phyloP scores from a whole-genome alignment of 2,888 invertebrate species.

The Sphecodes monilicornis region DNA sequence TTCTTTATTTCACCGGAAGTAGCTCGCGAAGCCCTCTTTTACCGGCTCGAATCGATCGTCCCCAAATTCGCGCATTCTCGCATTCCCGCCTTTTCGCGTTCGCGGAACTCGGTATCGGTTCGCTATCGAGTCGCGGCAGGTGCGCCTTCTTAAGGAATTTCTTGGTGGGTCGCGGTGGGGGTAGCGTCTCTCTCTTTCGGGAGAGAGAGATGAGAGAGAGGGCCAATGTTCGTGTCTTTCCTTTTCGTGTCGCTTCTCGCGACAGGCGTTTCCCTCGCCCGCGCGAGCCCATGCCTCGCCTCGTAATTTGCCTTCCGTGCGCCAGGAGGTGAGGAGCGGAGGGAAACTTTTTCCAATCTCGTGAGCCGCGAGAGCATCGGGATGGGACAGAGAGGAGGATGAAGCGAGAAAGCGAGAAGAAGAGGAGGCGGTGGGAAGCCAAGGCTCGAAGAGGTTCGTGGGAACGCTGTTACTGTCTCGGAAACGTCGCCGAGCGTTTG shows the following conservation, averaged over 20 bases:
- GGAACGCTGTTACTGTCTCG: slow-evolving; percentile 55
- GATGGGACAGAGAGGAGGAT: neutral
- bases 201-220: neutral
- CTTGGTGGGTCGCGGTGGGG: neutral
- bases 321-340: neutral
- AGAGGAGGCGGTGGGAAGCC: slow-evolving; percentile 8
- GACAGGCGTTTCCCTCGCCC: neutral
- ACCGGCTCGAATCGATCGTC: neutral
- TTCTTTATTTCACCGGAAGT: slow-evolving; percentile 35
- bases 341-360: slow-evolving; percentile 63
- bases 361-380: slow-evolving; percentile 19
- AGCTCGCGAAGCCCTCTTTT: neutral
- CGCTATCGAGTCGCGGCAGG: slow-evolving; percentile 30
- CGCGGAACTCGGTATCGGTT: slow-evolving; percentile 23
- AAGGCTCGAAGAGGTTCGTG: slow-evolving; percentile 49
- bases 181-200: neutral
- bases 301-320: slow-evolving; percentile 54
- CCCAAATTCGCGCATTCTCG: slow-evolving; percentile 23
- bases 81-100: neutral
- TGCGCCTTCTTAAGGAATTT: slow-evolving; percentile 10
- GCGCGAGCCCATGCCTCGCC: neutral
- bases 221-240: neutral
- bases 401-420: neutral
- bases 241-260: slow-evolving; percentile 1
- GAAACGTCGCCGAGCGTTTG: slow-evolving; percentile 59